Conservation (phyloP, 2,797 vertebrate species). For the Anniella stebbinsi region DNA sequence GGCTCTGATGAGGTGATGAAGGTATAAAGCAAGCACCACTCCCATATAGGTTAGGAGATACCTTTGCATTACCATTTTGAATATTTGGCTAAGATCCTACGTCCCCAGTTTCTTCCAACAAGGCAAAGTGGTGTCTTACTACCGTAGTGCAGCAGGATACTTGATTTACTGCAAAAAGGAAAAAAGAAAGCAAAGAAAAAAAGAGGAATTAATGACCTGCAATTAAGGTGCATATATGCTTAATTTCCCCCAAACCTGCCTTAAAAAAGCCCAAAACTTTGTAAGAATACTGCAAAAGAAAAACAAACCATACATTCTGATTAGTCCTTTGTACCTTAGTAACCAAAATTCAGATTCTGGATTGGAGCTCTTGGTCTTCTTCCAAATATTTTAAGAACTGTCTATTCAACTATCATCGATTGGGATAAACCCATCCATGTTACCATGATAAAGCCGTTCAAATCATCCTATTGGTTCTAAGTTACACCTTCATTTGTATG, state of each 20-base stretch:
- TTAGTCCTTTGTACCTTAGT: not conserved
- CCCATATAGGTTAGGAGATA: slow-evolving; percentile 45
- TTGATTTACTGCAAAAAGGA: slow-evolving; percentile 72
- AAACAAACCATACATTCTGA: rapidly evolving
- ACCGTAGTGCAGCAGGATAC: slow-evolving; percentile 11
- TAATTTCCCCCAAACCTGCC: rapidly evolving
- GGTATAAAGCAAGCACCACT: slow-evolving; percentile 79
- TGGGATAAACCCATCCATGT: not conserved
- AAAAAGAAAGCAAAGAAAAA: not conserved
- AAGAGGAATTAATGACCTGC: not conserved
- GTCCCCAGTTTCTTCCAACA: slow-evolving; percentile 14
- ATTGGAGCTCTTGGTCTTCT: rapidly evolving
- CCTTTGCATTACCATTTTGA: slow-evolving; percentile 75
- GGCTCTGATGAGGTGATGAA: slow-evolving; percentile 78
- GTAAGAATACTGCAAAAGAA: not conserved
- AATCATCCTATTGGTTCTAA: not conserved
- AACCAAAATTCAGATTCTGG: not conserved
- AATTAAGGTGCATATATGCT: rapidly evolving
- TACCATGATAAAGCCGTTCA: not conserved
- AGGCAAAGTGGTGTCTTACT: slow-evolving; percentile 36
- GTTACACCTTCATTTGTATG: not conserved
- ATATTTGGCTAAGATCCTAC: slow-evolving; percentile 31
- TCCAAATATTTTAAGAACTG: not conserved
- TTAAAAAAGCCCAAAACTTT: not conserved
- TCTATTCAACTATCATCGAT: not conserved